These are phyloP conservation scores for Hylyphantes graminicola DNA, from an alignment of 1,140 invertebrate genomes.

Conservation along the genomic window DNA sequence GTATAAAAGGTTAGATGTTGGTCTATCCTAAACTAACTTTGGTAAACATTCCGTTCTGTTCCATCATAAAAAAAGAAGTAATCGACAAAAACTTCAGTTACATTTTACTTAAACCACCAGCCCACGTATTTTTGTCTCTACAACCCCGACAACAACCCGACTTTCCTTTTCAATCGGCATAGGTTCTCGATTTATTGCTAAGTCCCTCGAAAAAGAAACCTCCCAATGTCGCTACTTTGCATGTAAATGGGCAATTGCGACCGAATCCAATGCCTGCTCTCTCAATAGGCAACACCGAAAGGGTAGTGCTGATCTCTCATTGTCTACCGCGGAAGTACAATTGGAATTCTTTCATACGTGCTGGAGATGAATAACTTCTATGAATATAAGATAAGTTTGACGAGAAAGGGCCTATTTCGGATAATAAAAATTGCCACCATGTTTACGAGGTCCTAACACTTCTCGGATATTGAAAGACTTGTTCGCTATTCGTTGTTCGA, in stretches of 20 bases:
- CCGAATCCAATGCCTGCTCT: background rate
- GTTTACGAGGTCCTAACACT: background rate
- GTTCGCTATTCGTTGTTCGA: background rate
- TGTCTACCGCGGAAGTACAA: constrained; percentile 22
- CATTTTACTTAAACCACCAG: too few species aligned
- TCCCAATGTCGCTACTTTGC: constrained; percentile 22
- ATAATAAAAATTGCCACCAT: constrained; percentile 11
- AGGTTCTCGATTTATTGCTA: background rate
- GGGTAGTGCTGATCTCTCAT: constrained; percentile 25
- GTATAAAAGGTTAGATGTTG: too few species aligned
- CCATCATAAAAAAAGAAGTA: too few species aligned
- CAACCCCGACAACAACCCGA: too few species aligned
- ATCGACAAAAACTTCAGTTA: too few species aligned
- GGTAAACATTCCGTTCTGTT: too few species aligned
- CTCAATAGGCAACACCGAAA: constrained; percentile 15
- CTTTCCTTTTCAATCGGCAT: too few species aligned
- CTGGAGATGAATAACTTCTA: constrained; percentile 21
- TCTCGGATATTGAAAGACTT: background rate
- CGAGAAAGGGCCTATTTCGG: constrained; percentile 6
- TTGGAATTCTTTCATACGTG: constrained; percentile 27
- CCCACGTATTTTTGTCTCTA: too few species aligned
- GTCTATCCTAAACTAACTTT: too few species aligned
- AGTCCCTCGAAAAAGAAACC: constrained; percentile 5
- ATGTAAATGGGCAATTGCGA: constrained; percentile 45
- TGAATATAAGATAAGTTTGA: constrained; percentile 35